phyloP scores from a whole-genome alignment of 1,140 invertebrate genomes.

The Lerema accius region DNA sequence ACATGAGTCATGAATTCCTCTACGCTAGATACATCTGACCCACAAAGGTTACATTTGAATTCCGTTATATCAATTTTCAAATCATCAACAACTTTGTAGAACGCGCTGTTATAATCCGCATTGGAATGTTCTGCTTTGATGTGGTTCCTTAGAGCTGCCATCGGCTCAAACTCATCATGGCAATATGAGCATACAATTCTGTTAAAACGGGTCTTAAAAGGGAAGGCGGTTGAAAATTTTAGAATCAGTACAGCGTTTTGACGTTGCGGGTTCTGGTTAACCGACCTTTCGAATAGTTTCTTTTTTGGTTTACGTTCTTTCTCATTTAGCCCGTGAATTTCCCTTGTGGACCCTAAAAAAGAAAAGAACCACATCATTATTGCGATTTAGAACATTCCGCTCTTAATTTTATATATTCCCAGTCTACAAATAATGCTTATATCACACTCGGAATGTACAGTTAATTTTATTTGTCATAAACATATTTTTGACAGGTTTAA shows the following conservation, averaged over 20 bases:
- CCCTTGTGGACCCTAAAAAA: slow-evolving; percentile 76
- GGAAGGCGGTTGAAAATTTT: slow-evolving; percentile 69
- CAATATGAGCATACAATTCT: slow-evolving; percentile 74
- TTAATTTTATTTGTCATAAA: neutral
- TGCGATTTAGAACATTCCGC: slow-evolving; percentile 49
- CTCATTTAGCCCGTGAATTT: slow-evolving; percentile 62
- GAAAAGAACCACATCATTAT: slow-evolving; percentile 75
- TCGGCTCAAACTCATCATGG: slow-evolving; percentile 69
- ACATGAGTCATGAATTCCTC: slow-evolving; percentile 67
- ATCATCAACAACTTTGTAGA: slow-evolving; percentile 71
- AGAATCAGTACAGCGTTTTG: slow-evolving; percentile 71
- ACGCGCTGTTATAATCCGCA: slow-evolving; percentile 69
- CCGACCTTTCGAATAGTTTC: slow-evolving; percentile 74
- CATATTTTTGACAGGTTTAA: neutral
- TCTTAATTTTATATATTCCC: slow-evolving; percentile 13
- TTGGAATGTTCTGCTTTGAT: slow-evolving; percentile 59
- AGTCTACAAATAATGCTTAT: neutral
- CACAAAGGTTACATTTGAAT: slow-evolving; percentile 67
- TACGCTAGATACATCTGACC: slow-evolving; percentile 50
- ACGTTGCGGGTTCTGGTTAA: slow-evolving; percentile 72
- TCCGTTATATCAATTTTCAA: slow-evolving; percentile 71
- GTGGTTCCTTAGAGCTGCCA: slow-evolving; percentile 64
- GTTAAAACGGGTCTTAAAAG: slow-evolving; percentile 76
- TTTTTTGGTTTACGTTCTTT: slow-evolving; percentile 74
- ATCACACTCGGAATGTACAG: slow-evolving; percentile 11